Base-by-base conservation (phyloP, 2,113 vertebrate species). In the Pangasianodon gigas region DNA sequence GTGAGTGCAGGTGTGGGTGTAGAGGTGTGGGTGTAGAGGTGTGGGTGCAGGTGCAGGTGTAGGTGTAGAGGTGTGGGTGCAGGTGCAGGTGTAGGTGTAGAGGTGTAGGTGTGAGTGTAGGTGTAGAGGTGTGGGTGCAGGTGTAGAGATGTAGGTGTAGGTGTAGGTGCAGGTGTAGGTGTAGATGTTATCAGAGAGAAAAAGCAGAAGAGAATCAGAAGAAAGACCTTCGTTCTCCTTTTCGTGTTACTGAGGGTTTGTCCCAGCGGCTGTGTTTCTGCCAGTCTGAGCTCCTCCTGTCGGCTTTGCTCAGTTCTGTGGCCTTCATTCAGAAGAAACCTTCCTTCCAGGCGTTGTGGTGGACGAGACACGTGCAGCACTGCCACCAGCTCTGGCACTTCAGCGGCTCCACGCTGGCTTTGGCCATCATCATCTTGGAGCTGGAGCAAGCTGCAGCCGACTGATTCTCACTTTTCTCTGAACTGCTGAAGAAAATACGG, bases 301-400 rank as follows among this genome's bases (percentile, higher is more conserved):
- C 62, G 1, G 65, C 10, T 67, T 74, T 87, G 93, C 93, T 90
- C 94, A 98, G 97, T 98, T 97, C 96, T 95, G 96, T 92, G 21
- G 94, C 93, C 94, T 92, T 94, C 91, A 93, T 94, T 99, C 97
- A 98, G 96, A 98, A 95, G 96, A 98, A 96, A 88, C 98, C 97
- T 89, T 96, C 96, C 93, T 95, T 95, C 98, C 98, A 99, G 48
- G 97, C 92, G 13, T 97, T 96, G 0, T 86, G 98, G 96, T 98
- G 98, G 96, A 99, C 97, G 96, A 99, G 94, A 90, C 98, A 99
- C 96, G 96, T 97, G 90, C 98, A 98, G 96, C 98, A 99, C 95
- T 99, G 97, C 98, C 98, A 99, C 98, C 98, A 99, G 91, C 97
- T 99, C 44, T 95, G 97, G 97, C 98, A 99, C 97, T 97, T 98